These are phyloP conservation scores for Thereuonema tuberculata DNA, from an alignment of 1,140 invertebrate species.

Conservation along the genomic window DNA sequence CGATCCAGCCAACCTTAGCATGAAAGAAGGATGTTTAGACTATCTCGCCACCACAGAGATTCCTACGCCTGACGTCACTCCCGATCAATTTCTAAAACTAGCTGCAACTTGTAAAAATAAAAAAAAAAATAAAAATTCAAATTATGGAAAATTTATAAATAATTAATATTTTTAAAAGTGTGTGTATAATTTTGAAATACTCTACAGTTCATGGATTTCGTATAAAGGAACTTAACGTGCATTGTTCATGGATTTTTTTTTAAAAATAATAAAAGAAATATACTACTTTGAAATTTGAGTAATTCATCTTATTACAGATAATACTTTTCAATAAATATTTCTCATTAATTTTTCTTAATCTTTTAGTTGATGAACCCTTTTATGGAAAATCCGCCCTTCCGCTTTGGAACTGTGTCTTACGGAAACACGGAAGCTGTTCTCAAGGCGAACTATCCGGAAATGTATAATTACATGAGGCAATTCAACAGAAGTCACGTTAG, in stretches of 20 bases:
- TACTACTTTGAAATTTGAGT: not conserved
- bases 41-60: no score
- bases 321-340: not conserved
- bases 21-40: no score
- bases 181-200: no score
- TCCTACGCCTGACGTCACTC: no score
- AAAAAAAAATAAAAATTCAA: no score
- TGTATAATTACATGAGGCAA: conserved; percentile 80
- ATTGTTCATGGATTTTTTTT: not conserved
- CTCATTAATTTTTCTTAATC: not conserved
- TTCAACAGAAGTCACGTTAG: conserved; percentile 72
- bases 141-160: no score
- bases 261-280: not conserved
- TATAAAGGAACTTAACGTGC: not conserved
- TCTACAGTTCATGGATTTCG: not conserved
- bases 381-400: conserved; percentile 76
- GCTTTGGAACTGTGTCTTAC: conserved; percentile 88
- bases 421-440: conserved; percentile 93
- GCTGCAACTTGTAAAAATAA: no score
- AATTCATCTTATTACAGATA: not conserved
- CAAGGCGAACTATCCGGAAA: conserved; percentile 69
- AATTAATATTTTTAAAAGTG: no score
- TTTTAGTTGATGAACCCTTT: conserved; percentile 64
- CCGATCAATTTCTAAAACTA: no score
- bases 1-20: no score